Evolutionary conservation across 2,113 vertebrate genomes (phyloP), one percentile per base, ranked within the genome.

Genomic region (Gobius niger): DNA sequence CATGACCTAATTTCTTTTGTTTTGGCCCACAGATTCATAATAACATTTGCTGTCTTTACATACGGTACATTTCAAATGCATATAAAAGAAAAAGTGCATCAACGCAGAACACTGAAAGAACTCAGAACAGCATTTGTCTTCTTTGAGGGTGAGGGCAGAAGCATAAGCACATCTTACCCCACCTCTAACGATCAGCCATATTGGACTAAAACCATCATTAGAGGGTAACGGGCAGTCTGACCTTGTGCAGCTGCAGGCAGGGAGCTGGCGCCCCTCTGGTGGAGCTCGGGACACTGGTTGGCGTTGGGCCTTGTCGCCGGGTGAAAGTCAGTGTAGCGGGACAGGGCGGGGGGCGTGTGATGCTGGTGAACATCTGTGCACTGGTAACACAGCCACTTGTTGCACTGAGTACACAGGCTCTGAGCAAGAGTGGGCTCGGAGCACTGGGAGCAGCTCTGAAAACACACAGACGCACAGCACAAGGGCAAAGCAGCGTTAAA

Each of bases 321-420:
- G 73, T 86, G 86, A 12, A 82, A n/a, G 49, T 92, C 92, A 7
- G 75, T 6, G 59, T 73, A 81, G 50, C 86, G 88, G 61, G 84
- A 69, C 1, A 73, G 13, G 11, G 47, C 52, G 0, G 80, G 1
- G 7, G 73, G 50, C 79, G 74, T 87, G 42, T 87, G 88, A 50
- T 94, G 92, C 85, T 90, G 93, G 75, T 94, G 93, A 84, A 91
- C 76, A 80, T 93, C 89, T n/a, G 93, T 93, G 81, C 93, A 94
- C 75, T 91, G 91, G 82, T 91, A 93, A 80, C 93, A 94, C 72
- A 94, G 63, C 92, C 92, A 93, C 90, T 92, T 93, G 92, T 94
- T 94, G 87, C 93, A 94, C 62, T 91, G 85, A 0, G 91, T 93
- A 72, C 93, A 94, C 68, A 94, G 84, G 75, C 92, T 92, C 75